Percentiles rank a stretch among this genome's conserved stretches.
Conservation (phyloP, 2,797 vertebrate species). For the Sebastiscus albofasciatus region DNA sequence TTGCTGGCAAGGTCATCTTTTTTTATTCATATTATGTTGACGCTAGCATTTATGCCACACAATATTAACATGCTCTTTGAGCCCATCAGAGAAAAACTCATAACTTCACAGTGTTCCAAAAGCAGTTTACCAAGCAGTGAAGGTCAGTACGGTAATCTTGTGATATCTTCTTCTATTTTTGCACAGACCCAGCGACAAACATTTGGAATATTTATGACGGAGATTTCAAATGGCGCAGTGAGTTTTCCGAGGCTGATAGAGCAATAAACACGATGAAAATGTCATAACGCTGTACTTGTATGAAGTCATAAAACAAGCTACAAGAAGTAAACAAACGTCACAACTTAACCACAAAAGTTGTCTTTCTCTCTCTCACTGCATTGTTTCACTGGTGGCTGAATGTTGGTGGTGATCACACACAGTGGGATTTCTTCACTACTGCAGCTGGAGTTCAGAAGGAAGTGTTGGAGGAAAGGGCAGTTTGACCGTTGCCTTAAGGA, state of each 20-base stretch:
- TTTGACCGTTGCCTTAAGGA: slow-evolving; percentile 26
- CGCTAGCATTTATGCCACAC: slow-evolving; percentile 10
- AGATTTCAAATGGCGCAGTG: slow-evolving; percentile 30
- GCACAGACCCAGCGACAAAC: neutral
- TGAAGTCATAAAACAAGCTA: slow-evolving; percentile 33
- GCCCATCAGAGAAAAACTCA: slow-evolving; percentile 35
- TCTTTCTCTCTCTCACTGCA: neutral
- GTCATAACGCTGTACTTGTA: slow-evolving; percentile 3
- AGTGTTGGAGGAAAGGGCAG: slow-evolving; percentile 2
- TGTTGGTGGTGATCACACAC: neutral
- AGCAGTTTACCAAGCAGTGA: slow-evolving; percentile 39
- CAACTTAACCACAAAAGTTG: neutral
- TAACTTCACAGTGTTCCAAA: slow-evolving; percentile 24
- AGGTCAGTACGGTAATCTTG: slow-evolving; percentile 49
- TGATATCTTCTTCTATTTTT: slow-evolving; percentile 22
- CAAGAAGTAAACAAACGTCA: neutral
- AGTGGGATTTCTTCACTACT: neutral
- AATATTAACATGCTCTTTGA: slow-evolving; percentile 34
- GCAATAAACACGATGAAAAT: slow-evolving; percentile 40
- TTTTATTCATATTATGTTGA: slow-evolving; percentile 11
- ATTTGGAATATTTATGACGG: slow-evolving; percentile 61
- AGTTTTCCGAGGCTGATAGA: slow-evolving; percentile 36
- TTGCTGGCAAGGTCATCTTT: neutral
- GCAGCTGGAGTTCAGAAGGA: slow-evolving; percentile 3
- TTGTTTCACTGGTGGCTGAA: neutral